phyloP scores from a whole-genome alignment of 2,797 vertebrate species.

The Protonibea diacanthus region DNA sequence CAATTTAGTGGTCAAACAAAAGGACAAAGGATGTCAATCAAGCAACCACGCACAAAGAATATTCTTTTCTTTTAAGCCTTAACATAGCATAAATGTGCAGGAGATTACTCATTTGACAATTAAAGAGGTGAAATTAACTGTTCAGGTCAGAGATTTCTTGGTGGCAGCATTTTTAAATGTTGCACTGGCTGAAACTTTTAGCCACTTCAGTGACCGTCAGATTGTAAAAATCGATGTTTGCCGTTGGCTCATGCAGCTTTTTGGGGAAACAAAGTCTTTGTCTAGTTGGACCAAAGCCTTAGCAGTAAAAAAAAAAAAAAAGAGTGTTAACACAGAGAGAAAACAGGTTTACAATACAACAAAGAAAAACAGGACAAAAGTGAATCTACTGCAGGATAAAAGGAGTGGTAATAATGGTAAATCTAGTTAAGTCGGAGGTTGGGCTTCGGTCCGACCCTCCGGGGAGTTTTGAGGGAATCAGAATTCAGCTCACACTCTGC shows the following conservation, averaged over 20 bases:
- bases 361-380: slow-evolving; percentile 6
- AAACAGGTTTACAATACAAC: neutral
- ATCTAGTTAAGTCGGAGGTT: slow-evolving; percentile 39
- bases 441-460: slow-evolving; percentile 48
- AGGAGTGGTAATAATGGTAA: slow-evolving; percentile 35
- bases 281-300: slow-evolving; percentile 3
- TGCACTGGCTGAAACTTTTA: no score
- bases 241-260: neutral
- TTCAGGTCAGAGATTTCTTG: neutral
- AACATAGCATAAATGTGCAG: neutral
- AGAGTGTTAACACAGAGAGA: neutral
- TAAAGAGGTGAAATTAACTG: neutral
- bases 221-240: no score
- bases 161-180: no score
- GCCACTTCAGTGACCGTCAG: no score
- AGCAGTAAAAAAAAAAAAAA: neutral
- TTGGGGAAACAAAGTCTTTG: neutral
- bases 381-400: slow-evolving; percentile 13
- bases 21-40: no score
- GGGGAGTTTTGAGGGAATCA: slow-evolving; percentile 68
- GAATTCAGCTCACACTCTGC: slow-evolving; percentile 82
- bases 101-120: no score
- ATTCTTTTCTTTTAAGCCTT: neutral
- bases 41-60: neutral
- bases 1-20: no score